Percentiles rank a stretch among this genome's conserved stretches.
Evolutionary conservation across 2,113 vertebrate species (phyloP).

Genomic region (Coptodon rendalli): DNA sequence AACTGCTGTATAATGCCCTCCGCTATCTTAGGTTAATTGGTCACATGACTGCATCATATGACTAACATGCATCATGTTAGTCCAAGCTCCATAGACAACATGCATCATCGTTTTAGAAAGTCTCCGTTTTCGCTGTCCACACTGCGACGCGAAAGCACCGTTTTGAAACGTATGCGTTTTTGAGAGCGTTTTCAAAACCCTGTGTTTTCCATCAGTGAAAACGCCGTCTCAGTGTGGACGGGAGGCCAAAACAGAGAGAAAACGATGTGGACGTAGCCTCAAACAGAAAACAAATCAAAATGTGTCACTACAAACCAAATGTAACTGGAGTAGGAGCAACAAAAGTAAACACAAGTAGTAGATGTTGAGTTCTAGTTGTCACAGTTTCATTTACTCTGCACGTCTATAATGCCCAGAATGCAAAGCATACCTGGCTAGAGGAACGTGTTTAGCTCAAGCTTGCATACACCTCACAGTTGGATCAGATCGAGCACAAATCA

Average conservation of each 20-base stretch:
- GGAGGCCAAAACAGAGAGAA: background rate
- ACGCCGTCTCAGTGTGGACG: background rate
- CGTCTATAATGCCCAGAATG: background rate
- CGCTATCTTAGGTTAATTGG: no score
- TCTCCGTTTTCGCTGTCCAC: background rate
- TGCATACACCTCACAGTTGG: background rate
- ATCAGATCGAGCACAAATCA: background rate
- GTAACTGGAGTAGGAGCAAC: background rate
- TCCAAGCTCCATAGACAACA: no score
- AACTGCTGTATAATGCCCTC: background rate
- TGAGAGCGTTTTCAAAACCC: background rate
- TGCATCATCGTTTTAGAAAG: background rate
- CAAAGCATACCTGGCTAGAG: background rate
- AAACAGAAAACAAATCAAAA: background rate
- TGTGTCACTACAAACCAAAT: background rate
- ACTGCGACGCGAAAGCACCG: background rate
- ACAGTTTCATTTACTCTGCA: background rate
- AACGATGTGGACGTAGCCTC: background rate
- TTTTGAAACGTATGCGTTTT: background rate
- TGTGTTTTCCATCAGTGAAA: background rate
- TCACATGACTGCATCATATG: background rate
- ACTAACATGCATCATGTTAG: no score
- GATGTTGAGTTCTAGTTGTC: background rate
- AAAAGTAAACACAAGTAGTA: background rate
- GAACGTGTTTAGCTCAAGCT: background rate